These are phyloP conservation scores for Emydoidea blandingii DNA, from an alignment of 2,797 vertebrate species.

Conservation along the genomic window DNA sequence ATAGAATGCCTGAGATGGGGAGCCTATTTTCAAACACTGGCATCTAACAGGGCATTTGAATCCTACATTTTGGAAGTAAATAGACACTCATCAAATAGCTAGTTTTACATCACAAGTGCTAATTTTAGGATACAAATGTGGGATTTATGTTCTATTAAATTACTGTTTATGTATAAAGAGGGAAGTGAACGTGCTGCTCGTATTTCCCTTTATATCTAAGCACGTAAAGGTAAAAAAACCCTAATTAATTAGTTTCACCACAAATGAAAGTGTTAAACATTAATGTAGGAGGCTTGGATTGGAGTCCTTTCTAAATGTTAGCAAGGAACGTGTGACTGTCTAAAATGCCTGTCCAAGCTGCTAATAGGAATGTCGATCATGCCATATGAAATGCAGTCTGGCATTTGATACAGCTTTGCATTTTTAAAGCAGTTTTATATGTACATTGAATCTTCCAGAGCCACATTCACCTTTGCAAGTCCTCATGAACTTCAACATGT, in stretches of 20 bases:
- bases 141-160: not conserved
- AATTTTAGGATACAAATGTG: not conserved
- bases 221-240: not conserved
- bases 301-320: not conserved
- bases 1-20: too few relatives aligned
- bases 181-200: not conserved
- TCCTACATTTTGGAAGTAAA: not conserved
- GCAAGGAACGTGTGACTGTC: not conserved
- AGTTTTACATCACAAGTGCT: not conserved
- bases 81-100: not conserved
- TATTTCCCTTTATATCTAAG: not conserved
- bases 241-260: not conserved
- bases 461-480: not conserved
- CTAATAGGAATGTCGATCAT: not conserved
- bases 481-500: not conserved
- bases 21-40: not conserved
- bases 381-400: not conserved
- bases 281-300: not conserved
- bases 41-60: not conserved
- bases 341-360: not conserved
- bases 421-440: not conserved
- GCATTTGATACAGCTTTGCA: not conserved
- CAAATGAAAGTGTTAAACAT: not conserved
- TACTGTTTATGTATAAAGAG: not conserved
- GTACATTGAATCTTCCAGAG: fast-evolving